Evolutionary conservation across 2,888 invertebrate species (phyloP).

Genomic region (Cheilosia grossa): DNA sequence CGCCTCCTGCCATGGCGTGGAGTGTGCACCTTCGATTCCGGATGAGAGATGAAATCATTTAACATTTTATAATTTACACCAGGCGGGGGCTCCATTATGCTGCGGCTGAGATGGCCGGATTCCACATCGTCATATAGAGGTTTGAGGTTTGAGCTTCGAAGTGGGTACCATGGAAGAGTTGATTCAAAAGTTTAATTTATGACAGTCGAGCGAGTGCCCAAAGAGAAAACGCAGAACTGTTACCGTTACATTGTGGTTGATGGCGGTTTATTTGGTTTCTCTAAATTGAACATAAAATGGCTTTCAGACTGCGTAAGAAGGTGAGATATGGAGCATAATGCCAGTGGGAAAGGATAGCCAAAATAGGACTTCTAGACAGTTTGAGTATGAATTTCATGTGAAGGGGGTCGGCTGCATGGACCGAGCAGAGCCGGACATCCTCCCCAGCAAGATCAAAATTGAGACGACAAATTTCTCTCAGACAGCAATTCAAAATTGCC

Average conservation of each 20-base stretch:
- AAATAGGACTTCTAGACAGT: no score
- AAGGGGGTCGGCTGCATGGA: no score
- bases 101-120: constrained; percentile 23
- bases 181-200: constrained; percentile 37
- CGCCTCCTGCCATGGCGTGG: constrained; percentile 60
- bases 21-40: constrained; percentile 44
- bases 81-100: constrained; percentile 32
- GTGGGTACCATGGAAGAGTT: constrained; percentile 2
- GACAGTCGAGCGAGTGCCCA: background rate
- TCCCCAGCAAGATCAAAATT: no score
- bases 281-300: no score
- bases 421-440: no score
- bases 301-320: no score
- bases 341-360: no score
- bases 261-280: background rate
- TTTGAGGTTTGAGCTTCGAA: no score
- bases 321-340: no score
- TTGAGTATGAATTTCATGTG: no score
- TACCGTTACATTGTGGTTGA: constrained; percentile 8
- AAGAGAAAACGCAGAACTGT: constrained; percentile 23
- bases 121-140: constrained; percentile 9
- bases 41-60: constrained; percentile 81
- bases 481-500: no score
- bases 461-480: no score
- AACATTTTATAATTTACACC: constrained; percentile 74